Conservation (phyloP, 2,888 invertebrate species). For the Acleris literana region DNA sequence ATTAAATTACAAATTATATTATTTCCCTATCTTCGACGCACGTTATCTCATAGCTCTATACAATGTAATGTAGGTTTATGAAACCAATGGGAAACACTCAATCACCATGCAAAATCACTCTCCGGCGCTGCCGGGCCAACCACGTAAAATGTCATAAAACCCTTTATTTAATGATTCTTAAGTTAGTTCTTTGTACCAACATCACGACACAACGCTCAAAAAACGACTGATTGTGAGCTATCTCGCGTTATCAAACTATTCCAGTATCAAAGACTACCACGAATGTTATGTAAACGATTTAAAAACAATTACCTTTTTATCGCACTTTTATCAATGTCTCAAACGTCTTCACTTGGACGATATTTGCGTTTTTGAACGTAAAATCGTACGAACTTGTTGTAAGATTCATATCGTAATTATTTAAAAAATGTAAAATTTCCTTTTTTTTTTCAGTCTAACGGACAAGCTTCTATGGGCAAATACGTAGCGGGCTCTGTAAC, state of each 20-base stretch:
- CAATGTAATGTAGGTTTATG: too few species aligned
- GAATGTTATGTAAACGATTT: neutral
- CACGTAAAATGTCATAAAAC: neutral
- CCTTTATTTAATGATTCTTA: neutral
- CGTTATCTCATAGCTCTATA: too few species aligned
- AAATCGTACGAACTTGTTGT: too few species aligned
- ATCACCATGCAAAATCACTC: too few species aligned
- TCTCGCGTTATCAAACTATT: slow-evolving; percentile 10
- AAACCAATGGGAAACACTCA: too few species aligned
- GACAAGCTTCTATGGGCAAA: slow-evolving; percentile 94
- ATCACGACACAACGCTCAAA: slow-evolving; percentile 7
- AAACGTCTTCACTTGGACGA: neutral
- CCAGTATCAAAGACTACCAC: neutral
- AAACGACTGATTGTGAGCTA: slow-evolving; percentile 4
- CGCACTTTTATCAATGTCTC: slow-evolving; percentile 9
- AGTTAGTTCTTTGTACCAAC: slow-evolving; percentile 14
- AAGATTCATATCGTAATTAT: neutral
- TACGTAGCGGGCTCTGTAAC: slow-evolving; percentile 93
- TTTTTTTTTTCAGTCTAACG: slow-evolving; percentile 89
- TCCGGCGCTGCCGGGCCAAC: too few species aligned
- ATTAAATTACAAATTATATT: too few species aligned
- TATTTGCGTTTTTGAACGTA: neutral
- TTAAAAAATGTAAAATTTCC: slow-evolving; percentile 6
- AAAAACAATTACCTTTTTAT: neutral
- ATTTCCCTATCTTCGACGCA: too few species aligned